Evolutionary conservation across 2,113 vertebrate species (phyloP).

Genomic region (Entelurus aequoreus): DNA sequence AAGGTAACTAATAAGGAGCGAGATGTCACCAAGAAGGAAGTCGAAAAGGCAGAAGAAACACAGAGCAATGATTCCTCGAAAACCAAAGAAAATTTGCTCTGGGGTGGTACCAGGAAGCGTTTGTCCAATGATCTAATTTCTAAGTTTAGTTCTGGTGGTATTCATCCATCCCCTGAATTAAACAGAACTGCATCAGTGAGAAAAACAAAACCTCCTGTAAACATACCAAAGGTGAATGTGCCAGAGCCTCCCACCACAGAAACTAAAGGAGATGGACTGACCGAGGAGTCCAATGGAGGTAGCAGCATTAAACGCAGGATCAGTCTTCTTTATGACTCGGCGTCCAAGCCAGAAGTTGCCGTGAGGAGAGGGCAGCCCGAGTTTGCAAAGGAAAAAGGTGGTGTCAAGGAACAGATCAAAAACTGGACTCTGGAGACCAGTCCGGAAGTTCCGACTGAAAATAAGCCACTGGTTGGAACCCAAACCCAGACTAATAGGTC

Average conservation of each 20-base stretch:
- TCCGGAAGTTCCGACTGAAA: conserved; percentile 13
- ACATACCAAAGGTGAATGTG: conserved; percentile 6
- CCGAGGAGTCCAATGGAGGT: conserved; percentile 27
- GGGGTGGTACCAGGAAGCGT: conserved; percentile 47
- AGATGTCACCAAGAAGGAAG: conserved; percentile 4
- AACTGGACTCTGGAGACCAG: conserved; percentile 38
- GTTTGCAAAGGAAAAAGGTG: conserved; percentile 21
- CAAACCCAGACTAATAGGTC: conserved; percentile 36
- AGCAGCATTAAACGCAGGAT: conserved; percentile 66
- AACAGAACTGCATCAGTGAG: background rate
- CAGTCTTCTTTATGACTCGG: conserved; percentile 60
- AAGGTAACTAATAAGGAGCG: conserved; percentile 7
- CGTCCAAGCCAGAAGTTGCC: conserved; percentile 36
- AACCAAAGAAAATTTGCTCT: background rate
- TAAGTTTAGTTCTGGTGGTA: conserved; percentile 54
- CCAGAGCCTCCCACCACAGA: conserved; percentile 11
- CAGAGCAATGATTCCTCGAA: background rate
- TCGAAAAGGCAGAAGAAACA: conserved; percentile 22
- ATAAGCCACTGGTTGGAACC: conserved; percentile 18
- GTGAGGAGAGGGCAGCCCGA: conserved; percentile 47
- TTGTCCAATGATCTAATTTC: conserved; percentile 61
- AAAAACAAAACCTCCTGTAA: conserved; percentile 8
- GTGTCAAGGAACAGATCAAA: conserved; percentile 66
- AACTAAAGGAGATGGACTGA: conserved; percentile 10
- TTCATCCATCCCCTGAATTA: conserved; percentile 1